Base-by-base conservation (phyloP, 2,888 invertebrate species). In the Sepiola atlantica region DNA sequence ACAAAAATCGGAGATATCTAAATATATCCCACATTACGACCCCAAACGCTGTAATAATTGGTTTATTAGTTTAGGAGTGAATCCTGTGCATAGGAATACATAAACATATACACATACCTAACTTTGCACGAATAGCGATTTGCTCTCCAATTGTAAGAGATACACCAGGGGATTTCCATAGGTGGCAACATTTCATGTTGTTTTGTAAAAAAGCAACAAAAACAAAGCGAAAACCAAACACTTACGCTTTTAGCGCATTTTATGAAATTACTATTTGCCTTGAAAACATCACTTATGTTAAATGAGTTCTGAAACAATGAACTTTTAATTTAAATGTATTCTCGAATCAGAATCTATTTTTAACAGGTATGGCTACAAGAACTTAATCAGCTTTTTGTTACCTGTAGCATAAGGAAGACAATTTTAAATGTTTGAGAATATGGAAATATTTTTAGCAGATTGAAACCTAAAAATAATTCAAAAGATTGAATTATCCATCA, bases 381-480 rank as follows among this genome's bases (percentile, higher is more conserved):
- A 77, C n/a, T 77, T 77, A n/a, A 77, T 77, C n/a, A 32, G 32
- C n/a, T 16, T 77, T 77, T 77, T 77, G 77, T 77, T 77, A 32
- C n/a, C 77, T 32, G 77, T 32, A 77, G 77, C n/a, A 32, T 18
- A 77, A 77, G 77, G 61, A 77, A 77, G 21, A 77, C n/a, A 77
- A 77, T 77, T 77, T 77, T 77, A 77, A 77, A 32, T 77, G 77
- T 77, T n/a, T 77, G 77, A n/a, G 77, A 77, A 77, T 77, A 77
- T 77, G 1, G n/a, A 77, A 77, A 77, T 77, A 77, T 77, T 77
- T 77, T 77, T 77, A 77, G 77, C 77, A n/a, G n/a, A 77, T n/a
- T n/a, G 4, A 77, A n/a, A 32, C 77, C n/a, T 77, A n/a, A 77
- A 77, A 77, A 77, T 77, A 77, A 77, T 77, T n/a, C 77, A n/a